Percentiles rank a stretch among this genome's conserved stretches.
phyloP scores from a whole-genome alignment of 2,888 invertebrate species.

The Zaprionus obscuricornis region DNA sequence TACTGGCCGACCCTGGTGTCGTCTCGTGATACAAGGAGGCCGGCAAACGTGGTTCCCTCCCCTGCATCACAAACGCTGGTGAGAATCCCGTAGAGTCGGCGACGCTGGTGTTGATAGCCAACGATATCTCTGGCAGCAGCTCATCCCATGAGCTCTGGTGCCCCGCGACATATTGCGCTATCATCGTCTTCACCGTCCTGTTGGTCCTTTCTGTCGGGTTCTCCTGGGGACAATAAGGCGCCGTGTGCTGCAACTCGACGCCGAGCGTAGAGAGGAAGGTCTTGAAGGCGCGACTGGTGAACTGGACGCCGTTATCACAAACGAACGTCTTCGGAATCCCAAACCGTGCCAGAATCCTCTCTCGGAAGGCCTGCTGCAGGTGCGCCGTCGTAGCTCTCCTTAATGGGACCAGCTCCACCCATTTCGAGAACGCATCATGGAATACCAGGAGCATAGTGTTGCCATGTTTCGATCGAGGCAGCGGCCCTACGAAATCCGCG shows the following conservation, averaged over 20 bases:
- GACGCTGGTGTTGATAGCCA: conserved; percentile 11
- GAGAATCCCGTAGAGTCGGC: conserved; percentile 1
- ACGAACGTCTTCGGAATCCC: no score
- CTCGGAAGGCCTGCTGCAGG: no score
- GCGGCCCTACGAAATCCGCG: conserved; percentile 26
- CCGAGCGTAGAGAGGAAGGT: no score
- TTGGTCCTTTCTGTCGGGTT: no score
- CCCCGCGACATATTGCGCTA: not conserved
- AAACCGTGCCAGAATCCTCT: no score
- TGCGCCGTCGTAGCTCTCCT: conserved; percentile 6
- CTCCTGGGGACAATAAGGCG: no score
- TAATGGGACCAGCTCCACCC: conserved; percentile 19
- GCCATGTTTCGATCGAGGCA: conserved; percentile 26
- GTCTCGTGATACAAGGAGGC: not conserved
- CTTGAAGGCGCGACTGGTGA: no score
- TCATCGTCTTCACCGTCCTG: conserved; percentile 15
- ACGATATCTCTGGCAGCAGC: conserved; percentile 2
- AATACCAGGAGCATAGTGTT: conserved; percentile 21
- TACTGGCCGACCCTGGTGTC: not conserved
- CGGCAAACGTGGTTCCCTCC: conserved; percentile 1
- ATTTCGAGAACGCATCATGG: conserved; percentile 28
- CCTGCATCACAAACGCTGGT: conserved; percentile 1
- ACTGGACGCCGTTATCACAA: no score
- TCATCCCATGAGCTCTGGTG: conserved; percentile 1
- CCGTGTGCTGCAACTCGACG: no score